Evolutionary conservation across 2,888 invertebrate species (phyloP).

Genomic region (Meiosimyza platycephala): DNA sequence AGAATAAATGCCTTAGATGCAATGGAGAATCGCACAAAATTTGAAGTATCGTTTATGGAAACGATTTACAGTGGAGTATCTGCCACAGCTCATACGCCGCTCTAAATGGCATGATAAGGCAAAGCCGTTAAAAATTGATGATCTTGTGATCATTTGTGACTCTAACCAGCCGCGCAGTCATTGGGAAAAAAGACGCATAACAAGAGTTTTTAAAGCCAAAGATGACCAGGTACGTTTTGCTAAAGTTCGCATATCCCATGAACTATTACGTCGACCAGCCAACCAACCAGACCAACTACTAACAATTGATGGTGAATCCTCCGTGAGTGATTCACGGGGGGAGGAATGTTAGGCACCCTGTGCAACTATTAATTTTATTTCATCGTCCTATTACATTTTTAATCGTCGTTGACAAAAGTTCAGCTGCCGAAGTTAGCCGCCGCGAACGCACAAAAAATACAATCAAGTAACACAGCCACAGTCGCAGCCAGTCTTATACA

Average conservation of each 20-base stretch:
- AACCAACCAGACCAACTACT: too few species aligned
- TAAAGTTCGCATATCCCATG: slow-evolving; percentile 44
- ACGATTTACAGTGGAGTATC: slow-evolving; percentile 36
- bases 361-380: too few species aligned
- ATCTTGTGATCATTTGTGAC: slow-evolving; percentile 39
- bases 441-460: too few species aligned
- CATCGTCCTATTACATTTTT: too few species aligned
- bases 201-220: slow-evolving; percentile 40
- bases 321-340: too few species aligned
- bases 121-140: slow-evolving; percentile 25
- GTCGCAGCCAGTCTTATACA: too few species aligned
- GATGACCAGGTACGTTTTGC: slow-evolving; percentile 47
- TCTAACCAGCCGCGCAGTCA: slow-evolving; percentile 23
- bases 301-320: too few species aligned
- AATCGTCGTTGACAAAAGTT: too few species aligned
- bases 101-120: slow-evolving; percentile 38
- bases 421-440: too few species aligned
- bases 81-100: slow-evolving; percentile 39
- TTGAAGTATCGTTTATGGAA: slow-evolving; percentile 42
- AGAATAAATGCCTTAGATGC: slow-evolving; percentile 31
- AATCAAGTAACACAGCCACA: too few species aligned
- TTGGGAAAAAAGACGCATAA: slow-evolving; percentile 39
- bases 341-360: too few species aligned
- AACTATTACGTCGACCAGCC: slow-evolving; percentile 40
- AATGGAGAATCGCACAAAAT: slow-evolving; percentile 39